Evolutionary conservation across 2,113 vertebrate genomes (phyloP).

Genomic region (Prochilodus magdalenae): DNA sequence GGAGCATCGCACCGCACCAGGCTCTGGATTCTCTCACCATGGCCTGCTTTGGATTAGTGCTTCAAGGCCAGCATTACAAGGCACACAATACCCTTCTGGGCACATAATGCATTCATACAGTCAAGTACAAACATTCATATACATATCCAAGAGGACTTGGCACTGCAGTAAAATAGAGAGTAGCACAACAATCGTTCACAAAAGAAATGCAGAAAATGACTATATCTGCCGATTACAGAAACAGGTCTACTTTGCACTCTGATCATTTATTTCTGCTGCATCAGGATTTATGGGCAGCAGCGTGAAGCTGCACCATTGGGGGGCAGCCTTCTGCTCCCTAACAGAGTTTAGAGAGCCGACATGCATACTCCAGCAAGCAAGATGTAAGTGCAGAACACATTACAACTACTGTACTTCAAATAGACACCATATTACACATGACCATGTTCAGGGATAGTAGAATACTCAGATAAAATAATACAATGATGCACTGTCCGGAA

Average conservation of each 20-base stretch:
- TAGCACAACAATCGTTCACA: background rate
- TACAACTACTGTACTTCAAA: background rate
- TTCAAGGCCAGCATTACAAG: slow-evolving; percentile 39
- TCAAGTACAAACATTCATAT: slow-evolving; percentile 48
- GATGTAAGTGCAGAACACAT: slow-evolving; percentile 25
- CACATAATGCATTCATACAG: slow-evolving; percentile 47
- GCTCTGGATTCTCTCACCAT: slow-evolving; percentile 30
- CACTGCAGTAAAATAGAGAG: background rate
- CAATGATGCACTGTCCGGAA: background rate
- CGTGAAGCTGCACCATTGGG: slow-evolving; percentile 41
- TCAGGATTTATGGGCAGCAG: slow-evolving; percentile 12
- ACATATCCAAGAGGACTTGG: background rate
- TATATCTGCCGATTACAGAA: background rate
- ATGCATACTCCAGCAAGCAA: slow-evolving; percentile 18
- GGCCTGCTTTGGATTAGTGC: slow-evolving; percentile 51
- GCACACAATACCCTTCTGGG: slow-evolving; percentile 48
- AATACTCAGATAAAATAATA: background rate
- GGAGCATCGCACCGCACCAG: slow-evolving; percentile 9
- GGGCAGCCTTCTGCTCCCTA: slow-evolving; percentile 55
- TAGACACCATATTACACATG: background rate
- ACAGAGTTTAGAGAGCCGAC: slow-evolving; percentile 6
- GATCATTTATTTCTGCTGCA: background rate
- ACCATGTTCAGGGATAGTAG: background rate
- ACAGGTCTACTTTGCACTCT: background rate
- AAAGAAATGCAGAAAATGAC: background rate